Evolutionary conservation across 2,888 invertebrate species (phyloP).

Genomic region (Tetragonula carbonaria): DNA sequence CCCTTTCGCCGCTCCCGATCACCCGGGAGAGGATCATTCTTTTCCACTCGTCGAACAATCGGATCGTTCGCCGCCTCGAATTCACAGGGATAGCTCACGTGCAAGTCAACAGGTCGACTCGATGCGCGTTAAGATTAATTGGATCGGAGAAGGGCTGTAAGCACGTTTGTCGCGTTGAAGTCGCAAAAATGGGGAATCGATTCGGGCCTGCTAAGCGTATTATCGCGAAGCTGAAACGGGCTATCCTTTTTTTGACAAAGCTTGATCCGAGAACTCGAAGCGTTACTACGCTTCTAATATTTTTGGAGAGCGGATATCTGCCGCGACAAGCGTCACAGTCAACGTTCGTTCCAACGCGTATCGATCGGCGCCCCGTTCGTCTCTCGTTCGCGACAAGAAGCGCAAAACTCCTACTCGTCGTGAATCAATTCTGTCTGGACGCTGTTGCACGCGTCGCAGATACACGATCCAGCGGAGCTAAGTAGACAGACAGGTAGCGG

Average conservation of each 20-base stretch:
- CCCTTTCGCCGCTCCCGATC: slow-evolving; percentile 27
- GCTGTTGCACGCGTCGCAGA: slow-evolving; percentile 9
- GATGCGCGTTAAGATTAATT: slow-evolving; percentile 35
- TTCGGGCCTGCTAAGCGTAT: slow-evolving; percentile 3
- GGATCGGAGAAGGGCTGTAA: background rate
- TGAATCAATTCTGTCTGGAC: slow-evolving; percentile 17
- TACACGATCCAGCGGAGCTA: background rate
- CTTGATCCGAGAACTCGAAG: background rate
- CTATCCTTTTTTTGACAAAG: background rate
- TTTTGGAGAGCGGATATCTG: background rate
- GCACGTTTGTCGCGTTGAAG: background rate
- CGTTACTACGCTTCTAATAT: background rate
- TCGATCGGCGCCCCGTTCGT: background rate
- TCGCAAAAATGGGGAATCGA: slow-evolving; percentile 13
- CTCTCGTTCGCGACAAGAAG: background rate
- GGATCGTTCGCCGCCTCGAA: background rate
- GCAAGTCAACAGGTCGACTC: background rate
- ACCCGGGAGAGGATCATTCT: background rate
- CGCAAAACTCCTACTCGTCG: background rate
- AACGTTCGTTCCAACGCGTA: background rate
- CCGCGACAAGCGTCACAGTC: background rate
- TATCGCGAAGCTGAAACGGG: background rate
- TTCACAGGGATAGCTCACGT: background rate
- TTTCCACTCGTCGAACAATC: slow-evolving; percentile 6
- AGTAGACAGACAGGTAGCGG: slow-evolving; percentile 41